These are phyloP conservation scores for Neogale vison DNA, from an alignment of 2,113 vertebrate species.

Conservation along the genomic window DNA sequence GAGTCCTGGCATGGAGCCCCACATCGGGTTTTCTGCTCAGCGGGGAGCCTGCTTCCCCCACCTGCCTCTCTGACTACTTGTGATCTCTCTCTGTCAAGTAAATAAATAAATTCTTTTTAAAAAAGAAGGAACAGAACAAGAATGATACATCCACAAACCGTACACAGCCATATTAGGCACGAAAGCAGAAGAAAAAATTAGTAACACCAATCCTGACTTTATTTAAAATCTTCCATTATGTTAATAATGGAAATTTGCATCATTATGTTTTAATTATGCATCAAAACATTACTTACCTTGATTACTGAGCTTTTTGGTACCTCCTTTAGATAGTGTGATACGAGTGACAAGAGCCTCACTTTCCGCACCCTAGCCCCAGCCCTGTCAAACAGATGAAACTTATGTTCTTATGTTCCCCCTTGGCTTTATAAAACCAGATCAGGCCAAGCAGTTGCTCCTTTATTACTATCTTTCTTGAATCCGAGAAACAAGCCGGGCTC, in stretches of 20 bases:
- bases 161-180: not conserved
- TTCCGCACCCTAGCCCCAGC: not conserved
- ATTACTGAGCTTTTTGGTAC: not conserved
- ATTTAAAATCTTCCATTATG: not conserved
- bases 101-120: too few species aligned
- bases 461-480: constrained; percentile 24
- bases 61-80: too few species aligned
- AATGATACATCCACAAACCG: not conserved
- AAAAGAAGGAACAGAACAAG: not conserved
- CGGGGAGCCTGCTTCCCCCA: too few species aligned
- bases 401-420: not conserved
- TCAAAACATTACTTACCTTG: not conserved
- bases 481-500: not conserved
- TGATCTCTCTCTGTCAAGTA: too few species aligned
- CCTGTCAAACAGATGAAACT: not conserved
- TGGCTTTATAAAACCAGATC: constrained; percentile 27
- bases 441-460: not conserved
- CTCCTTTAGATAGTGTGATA: not conserved
- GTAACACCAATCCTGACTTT: not conserved
- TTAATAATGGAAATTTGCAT: not conserved
- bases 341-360: not conserved
- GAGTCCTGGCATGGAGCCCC: too few species aligned
- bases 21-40: too few species aligned
- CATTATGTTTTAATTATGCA: not conserved
- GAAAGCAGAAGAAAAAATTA: not conserved